Conservation (phyloP, 2,113 vertebrate species). For the Colistium nudipinnis region DNA sequence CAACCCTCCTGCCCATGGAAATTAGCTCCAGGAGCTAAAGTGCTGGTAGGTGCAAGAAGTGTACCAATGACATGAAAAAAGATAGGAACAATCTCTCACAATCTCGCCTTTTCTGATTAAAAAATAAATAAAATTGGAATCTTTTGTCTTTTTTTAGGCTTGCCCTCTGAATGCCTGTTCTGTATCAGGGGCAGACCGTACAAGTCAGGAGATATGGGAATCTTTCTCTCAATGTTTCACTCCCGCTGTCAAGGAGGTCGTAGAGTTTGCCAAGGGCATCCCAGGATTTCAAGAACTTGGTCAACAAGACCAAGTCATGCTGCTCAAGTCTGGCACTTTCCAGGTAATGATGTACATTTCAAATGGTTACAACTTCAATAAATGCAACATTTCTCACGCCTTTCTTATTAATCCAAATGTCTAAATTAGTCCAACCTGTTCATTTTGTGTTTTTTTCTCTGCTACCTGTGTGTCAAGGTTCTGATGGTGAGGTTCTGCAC, state of each 20-base stretch:
- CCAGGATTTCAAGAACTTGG: conserved; percentile 84
- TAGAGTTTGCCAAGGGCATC: conserved; percentile 86
- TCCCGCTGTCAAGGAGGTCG: conserved; percentile 84
- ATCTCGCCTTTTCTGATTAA: background rate
- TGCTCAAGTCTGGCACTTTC: conserved; percentile 86
- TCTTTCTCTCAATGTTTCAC: conserved; percentile 86
- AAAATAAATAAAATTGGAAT: conserved; percentile 3
- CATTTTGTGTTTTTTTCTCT: background rate
- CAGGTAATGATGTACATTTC: conserved; percentile 73
- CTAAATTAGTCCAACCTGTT: background rate
- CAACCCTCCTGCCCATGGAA: conserved; percentile 80
- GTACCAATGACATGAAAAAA: background rate
- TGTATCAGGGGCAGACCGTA: conserved; percentile 72
- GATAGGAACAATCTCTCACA: background rate
- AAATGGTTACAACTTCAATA: background rate
- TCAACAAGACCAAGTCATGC: conserved; percentile 86
- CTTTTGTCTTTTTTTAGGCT: conserved; percentile 60
- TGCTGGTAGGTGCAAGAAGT: conserved; percentile 74
- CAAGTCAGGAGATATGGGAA: conserved; percentile 84
- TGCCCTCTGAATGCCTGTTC: conserved; percentile 84
- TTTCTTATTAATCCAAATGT: background rate
- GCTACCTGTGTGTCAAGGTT: conserved; percentile 69
- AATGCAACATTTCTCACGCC: background rate
- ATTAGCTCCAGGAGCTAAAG: conserved; percentile 77
- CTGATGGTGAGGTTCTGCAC: conserved; percentile 85